These are phyloP conservation scores for Drosophila elegans DNA, from an alignment of 1,140 invertebrate genomes.

Conservation along the genomic window DNA sequence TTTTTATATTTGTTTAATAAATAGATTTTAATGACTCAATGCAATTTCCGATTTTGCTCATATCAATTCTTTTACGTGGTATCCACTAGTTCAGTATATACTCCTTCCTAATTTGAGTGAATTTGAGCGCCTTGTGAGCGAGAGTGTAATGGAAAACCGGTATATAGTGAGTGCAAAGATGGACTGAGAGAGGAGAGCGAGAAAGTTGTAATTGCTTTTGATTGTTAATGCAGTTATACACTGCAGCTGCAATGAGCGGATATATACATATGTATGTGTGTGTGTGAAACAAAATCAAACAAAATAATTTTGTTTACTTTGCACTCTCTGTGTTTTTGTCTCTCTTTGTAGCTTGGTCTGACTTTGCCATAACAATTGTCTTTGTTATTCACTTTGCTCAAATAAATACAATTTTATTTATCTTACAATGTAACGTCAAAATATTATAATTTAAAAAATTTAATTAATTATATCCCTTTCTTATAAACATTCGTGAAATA, in stretches of 20 bases:
- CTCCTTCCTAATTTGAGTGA: not conserved
- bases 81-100: not conserved
- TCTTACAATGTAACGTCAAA: not conserved
- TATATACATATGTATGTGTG: not conserved
- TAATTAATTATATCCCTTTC: too few species aligned
- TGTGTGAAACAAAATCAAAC: constrained; percentile 54
- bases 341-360: not conserved
- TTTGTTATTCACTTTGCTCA: constrained; percentile 22
- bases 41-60: not conserved
- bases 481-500: too few species aligned
- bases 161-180: not conserved
- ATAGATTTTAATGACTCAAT: too few species aligned
- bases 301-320: constrained; percentile 56
- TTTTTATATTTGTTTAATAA: too few species aligned
- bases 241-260: constrained; percentile 45
- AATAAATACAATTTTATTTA: constrained; percentile 7
- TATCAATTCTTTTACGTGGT: not conserved
- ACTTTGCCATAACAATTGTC: constrained; percentile 23
- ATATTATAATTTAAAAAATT: not conserved
- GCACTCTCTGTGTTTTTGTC: constrained; percentile 1
- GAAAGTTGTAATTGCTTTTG: constrained; percentile 24
- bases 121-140: not conserved
- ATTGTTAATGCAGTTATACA: constrained; percentile 35
- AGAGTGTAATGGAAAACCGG: constrained; percentile 10
- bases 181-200: constrained; percentile 9